A percentile compares a stretch with the other conserved stretches of the same genome.
Evolutionary conservation across 1,140 invertebrate species (phyloP).

Genomic region (Parapsyche elsis): DNA sequence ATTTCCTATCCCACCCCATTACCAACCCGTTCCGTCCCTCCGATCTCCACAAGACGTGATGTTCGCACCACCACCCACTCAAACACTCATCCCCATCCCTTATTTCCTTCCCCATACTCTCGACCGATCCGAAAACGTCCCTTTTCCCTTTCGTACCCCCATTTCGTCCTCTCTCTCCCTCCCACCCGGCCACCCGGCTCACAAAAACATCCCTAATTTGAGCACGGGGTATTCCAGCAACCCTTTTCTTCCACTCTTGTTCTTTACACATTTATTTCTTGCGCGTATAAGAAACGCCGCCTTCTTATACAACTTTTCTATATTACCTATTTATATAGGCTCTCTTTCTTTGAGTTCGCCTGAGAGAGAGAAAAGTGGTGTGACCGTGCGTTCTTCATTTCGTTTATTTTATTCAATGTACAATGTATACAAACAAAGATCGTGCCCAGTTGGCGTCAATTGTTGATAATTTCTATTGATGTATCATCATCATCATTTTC

Average conservation of each 20-base stretch:
- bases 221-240: slow-evolving; percentile 55
- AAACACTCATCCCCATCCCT: background rate
- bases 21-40: slow-evolving; percentile 7
- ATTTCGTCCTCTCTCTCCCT: slow-evolving; percentile 23
- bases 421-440: too few relatives aligned
- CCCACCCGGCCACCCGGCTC: slow-evolving; percentile 43
- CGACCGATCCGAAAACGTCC: too few relatives aligned
- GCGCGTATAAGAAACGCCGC: slow-evolving; percentile 56
- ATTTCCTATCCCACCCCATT: slow-evolving; percentile 39
- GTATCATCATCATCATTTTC: too few relatives aligned
- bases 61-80: background rate
- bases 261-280: slow-evolving; percentile 57
- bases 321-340: slow-evolving; percentile 57
- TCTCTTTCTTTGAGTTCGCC: slow-evolving; percentile 56
- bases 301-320: slow-evolving; percentile 57
- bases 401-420: slow-evolving; percentile 29
- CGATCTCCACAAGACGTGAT: slow-evolving; percentile 37
- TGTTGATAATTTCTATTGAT: too few relatives aligned
- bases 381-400: slow-evolving; percentile 36
- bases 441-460: too few relatives aligned
- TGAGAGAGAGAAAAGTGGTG: slow-evolving; percentile 44
- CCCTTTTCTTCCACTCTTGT: slow-evolving; percentile 56
- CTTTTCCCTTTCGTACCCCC: background rate
- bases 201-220: slow-evolving; percentile 57
- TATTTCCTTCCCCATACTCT: too few relatives aligned